Conservation (phyloP, 2,888 invertebrate genomes). For the Spilarctia lutea region DNA sequence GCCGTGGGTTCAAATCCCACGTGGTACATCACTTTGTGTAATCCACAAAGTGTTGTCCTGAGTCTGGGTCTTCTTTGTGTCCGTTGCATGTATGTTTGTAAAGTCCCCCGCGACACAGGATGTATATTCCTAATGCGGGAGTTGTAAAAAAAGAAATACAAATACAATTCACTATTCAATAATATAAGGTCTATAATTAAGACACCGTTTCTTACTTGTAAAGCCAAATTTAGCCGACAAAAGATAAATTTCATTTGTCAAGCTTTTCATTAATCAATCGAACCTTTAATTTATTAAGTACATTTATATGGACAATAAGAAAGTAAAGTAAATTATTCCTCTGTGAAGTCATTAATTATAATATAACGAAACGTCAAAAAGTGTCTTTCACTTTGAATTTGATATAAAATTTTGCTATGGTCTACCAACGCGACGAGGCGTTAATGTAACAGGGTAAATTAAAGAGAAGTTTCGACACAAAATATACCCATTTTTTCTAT, state of each 20-base stretch:
- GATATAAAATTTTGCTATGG: not conserved
- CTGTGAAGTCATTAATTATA: slow-evolving; percentile 8
- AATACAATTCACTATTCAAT: not conserved
- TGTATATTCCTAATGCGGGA: too few species aligned
- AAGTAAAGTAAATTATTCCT: slow-evolving; percentile 7
- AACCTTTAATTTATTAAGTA: slow-evolving; percentile 18
- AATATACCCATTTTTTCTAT: not conserved
- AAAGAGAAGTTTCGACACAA: not conserved
- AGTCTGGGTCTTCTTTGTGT: too few species aligned
- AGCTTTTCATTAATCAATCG: slow-evolving; percentile 6
- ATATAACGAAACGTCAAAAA: slow-evolving; percentile 4
- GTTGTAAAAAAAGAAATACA: too few species aligned
- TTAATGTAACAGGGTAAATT: not conserved
- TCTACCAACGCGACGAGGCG: not conserved
- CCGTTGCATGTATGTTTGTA: too few species aligned
- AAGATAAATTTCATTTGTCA: slow-evolving; percentile 13
- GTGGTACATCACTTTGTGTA: too few species aligned
- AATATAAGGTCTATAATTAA: not conserved
- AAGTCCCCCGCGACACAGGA: too few species aligned
- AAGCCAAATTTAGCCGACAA: not conserved
- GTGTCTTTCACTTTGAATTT: not conserved
- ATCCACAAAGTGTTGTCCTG: too few species aligned
- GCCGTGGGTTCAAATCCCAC: too few species aligned
- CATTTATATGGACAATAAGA: slow-evolving; percentile 18
- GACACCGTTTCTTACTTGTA: not conserved